Evolutionary conservation across 1,140 invertebrate genomes (phyloP).

Genomic region (Drosophila aff.): DNA sequence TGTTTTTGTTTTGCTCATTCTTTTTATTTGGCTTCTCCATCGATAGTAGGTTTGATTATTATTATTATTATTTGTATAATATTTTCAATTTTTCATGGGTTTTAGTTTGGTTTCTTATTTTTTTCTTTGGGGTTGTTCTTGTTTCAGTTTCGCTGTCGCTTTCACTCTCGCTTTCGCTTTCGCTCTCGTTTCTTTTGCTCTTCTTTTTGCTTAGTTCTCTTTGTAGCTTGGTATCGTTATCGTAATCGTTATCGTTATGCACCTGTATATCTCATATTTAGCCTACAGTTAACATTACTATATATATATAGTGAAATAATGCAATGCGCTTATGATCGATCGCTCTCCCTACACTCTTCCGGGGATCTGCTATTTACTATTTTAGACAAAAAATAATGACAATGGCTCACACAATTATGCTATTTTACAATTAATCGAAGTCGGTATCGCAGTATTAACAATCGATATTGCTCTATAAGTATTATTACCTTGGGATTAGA

Average conservation of each 20-base stretch:
- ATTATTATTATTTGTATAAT: conserved; percentile 40
- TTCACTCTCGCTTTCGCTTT: conserved; percentile 1
- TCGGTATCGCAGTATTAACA: conserved; percentile 46
- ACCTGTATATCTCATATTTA: conserved; percentile 60
- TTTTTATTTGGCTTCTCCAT: conserved; percentile 46
- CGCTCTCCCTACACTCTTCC: neutral
- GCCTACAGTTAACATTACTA: conserved; percentile 59
- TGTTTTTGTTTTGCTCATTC: conserved; percentile 52
- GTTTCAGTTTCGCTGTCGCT: conserved; percentile 12
- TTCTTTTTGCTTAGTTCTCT: conserved; percentile 32
- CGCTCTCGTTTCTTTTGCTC: neutral
- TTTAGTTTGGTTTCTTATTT: conserved; percentile 33
- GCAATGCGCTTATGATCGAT: conserved; percentile 28
- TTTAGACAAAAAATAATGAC: conserved; percentile 26
- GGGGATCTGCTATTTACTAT: neutral
- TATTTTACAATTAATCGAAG: conserved; percentile 46
- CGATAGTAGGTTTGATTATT: conserved; percentile 57
- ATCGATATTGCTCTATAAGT: conserved; percentile 35
- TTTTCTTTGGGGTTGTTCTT: neutral
- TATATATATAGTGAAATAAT: conserved; percentile 32
- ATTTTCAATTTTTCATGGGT: conserved; percentile 61
- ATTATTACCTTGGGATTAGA: conserved; percentile 18
- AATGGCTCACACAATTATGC: conserved; percentile 35
- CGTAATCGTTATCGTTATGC: conserved; percentile 60
- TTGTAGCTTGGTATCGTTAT: conserved; percentile 58